Evolutionary conservation across 2,797 vertebrate genomes (phyloP), one percentile per base, ranked within the genome.

Genomic region (Syngnathus rostellatus): DNA sequence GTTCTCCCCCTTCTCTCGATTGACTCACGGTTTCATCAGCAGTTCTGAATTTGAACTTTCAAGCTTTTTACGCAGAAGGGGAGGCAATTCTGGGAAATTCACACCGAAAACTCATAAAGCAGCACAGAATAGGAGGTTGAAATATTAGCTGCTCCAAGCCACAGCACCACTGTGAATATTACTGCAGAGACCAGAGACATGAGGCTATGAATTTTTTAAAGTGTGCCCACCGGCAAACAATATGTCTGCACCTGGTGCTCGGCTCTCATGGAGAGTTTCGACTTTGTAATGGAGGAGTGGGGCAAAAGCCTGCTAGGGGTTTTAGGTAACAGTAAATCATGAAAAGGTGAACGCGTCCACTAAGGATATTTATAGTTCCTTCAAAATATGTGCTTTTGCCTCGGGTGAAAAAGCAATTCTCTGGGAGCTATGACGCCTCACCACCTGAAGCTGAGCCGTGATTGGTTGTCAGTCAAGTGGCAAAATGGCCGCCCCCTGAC

Each of bases 141-240:
- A 67, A 72, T 68, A 57, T 73, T 73, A 53, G 73, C 71, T 60
- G 75, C 54, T 72, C 66, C 51, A 62, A 86, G 85, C 84, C 79
- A 78, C 60, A 39, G 58, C 73, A 76, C 82, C 83, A 77, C 63
- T 81, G 80, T 77, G 82, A 87, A 84, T 31, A 31, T 84, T 72
- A 74, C 75, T 65, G 75, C 68, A 81, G 40, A 67, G 76, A 76
- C 71, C 41, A 73, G 50, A 81, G 72, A 72, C 14, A 62, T 53
- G 64, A 71, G 75, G 74, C 61, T 76, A 72, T 73, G 77, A 81
- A 59, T 58, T 78, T 31, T 72, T 57, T 62, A 72, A 73, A 37
- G 61, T 11, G 50, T 78, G 80, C 83, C 83, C 75, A 71, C 72
- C 69, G 79, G 83, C 74, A 59, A 79, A 57, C 66, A 48, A 21